A percentile compares a stretch with the other conserved stretches of the same genome.
These are phyloP conservation scores for Apodemia zela DNA, from an alignment of 2,888 invertebrate species.

Conservation along the genomic window DNA sequence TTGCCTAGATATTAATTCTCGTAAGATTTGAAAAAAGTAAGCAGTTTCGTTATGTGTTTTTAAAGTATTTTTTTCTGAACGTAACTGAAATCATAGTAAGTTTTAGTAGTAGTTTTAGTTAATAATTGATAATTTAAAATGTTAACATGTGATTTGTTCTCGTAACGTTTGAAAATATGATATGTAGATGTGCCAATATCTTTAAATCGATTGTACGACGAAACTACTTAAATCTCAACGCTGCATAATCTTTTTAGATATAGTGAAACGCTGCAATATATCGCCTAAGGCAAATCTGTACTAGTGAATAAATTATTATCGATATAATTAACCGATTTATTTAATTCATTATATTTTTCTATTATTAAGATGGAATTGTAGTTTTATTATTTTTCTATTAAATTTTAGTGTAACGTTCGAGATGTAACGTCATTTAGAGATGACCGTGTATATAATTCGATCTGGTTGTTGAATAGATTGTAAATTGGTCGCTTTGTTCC, in stretches of 20 bases:
- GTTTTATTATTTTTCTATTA: constrained; percentile 39
- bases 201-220: constrained; percentile 7
- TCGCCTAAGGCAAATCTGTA: constrained; percentile 57
- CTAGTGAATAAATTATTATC: constrained; percentile 35
- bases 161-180: no score
- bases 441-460: constrained; percentile 62
- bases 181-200: constrained; percentile 21
- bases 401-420: constrained; percentile 35
- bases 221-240: constrained; percentile 40
- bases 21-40: no score
- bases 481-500: constrained; percentile 54
- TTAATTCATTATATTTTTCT: constrained; percentile 52
- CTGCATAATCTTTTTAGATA: constrained; percentile 60
- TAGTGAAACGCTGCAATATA: constrained; percentile 71
- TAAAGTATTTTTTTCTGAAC: no score
- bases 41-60: no score
- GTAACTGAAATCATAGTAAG: no score
- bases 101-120: no score
- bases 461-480: constrained; percentile 60
- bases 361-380: constrained; percentile 49
- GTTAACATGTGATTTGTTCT: no score
- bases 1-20: no score
- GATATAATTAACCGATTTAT: constrained; percentile 49
- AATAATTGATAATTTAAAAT: no score
- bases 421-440: constrained; percentile 24